Evolutionary conservation across 1,140 invertebrate genomes (phyloP), one percentile per base, ranked within the genome.

Genomic region (Phthorimaea operculella): DNA sequence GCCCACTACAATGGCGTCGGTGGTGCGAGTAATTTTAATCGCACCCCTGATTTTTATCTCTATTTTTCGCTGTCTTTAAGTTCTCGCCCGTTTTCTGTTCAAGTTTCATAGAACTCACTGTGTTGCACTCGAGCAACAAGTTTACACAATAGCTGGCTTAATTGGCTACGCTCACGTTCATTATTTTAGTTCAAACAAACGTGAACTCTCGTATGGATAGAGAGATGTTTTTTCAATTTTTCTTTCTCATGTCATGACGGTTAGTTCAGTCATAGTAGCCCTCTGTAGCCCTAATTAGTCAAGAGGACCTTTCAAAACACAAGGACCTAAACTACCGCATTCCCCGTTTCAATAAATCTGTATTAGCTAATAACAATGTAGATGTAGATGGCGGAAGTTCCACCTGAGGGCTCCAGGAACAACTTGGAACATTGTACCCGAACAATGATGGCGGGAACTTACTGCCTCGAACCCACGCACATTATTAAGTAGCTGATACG

Each of bases 1-100:
- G 67, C 70, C 70, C 58, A 68, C 72, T 68, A 82, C 72, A 77
- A 79, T 75, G 66, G 72, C 70, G 72, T 71, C 65, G 65, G 52
- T 72, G 66, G 64, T 52, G 70, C 70, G 67, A 72, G 74, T 72
- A 70, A 74, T 76, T 79, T 73, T 68, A 66, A 59, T 68, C 59
- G 58, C 21, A 14, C 18, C 45, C 14, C 17, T 28, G 48, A 50
- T 50, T 50, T 50, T 50, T 47, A 47, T 47, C n/a, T 39, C 10
- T 39, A 39, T 39, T 39, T 55, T 57, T 59, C 51, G 56, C 57
- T 48, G 18, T 39, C 36, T 39, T 39, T 39, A 10, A 12, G 36
- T 39, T 39, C 10, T 28, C 21, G 6, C 21, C 21, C 21, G 21
- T 28, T 28, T 28, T 28, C 21, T 28, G 21, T 28, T 28, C 6